phyloP scores from a whole-genome alignment of 2,113 vertebrate species.

The Morone saxatilis region DNA sequence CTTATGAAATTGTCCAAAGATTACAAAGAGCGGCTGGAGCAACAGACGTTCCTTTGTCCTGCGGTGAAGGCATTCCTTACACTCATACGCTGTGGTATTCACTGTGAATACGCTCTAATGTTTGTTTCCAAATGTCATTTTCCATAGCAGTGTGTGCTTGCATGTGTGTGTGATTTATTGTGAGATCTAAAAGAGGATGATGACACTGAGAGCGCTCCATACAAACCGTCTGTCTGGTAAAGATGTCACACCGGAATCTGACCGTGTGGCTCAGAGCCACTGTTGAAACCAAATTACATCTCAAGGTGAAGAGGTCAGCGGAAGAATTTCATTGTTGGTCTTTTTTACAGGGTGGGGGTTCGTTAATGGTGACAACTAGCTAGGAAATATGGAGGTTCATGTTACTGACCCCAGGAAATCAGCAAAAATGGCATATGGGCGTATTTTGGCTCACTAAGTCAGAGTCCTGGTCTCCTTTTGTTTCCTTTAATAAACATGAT shows the following conservation, averaged over 20 bases:
- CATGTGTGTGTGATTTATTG: constrained; percentile 24
- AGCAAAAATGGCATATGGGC: background rate
- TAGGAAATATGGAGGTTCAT: constrained; percentile 28
- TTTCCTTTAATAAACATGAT: constrained; percentile 13
- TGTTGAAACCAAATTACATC: constrained; percentile 65
- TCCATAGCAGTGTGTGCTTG: constrained; percentile 24
- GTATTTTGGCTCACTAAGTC: background rate
- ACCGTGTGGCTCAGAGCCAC: constrained; percentile 24
- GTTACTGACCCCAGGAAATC: background rate
- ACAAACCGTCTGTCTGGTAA: constrained; percentile 30
- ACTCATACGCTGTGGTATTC: constrained; percentile 56
- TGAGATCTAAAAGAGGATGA: constrained; percentile 43
- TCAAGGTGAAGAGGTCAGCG: constrained; percentile 63
- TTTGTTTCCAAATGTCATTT: constrained; percentile 71
- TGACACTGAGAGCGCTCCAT: constrained; percentile 29
- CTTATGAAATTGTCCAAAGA: constrained; percentile 69
- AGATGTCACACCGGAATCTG: constrained; percentile 59
- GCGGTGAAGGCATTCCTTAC: constrained; percentile 68
- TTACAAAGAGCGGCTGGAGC: constrained; percentile 59
- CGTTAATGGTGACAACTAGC: constrained; percentile 23
- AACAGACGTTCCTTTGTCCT: constrained; percentile 78
- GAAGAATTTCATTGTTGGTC: constrained; percentile 63
- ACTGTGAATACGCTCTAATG: constrained; percentile 32
- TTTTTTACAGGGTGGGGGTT: background rate
- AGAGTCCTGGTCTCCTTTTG: background rate